Base-by-base conservation (phyloP, 2,797 vertebrate genomes). In the Allobates femoralis region DNA sequence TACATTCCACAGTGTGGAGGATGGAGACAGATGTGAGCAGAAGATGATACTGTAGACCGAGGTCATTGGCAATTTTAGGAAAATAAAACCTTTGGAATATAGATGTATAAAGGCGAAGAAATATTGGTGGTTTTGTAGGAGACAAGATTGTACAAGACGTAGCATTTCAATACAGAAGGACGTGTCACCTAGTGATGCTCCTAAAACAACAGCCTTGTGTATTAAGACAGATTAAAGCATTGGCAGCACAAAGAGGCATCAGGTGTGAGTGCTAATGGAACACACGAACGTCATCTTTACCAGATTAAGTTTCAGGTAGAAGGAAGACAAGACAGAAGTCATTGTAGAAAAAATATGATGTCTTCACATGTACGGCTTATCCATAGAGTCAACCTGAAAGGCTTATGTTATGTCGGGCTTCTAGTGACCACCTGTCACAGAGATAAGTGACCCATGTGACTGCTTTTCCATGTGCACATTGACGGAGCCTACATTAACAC, bases 221-320 rank as follows among this genome's bases (percentile, higher is more conserved):
- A 60, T 79, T 60, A 37, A 1, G 55, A 62, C 23, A 60, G 77
- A 79, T 62, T 26, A 41, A 41, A 37, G 77, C 15, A 2, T 62
- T 79, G 12, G 41, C 69, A 26, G 23, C 4, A 74, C 69, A 26
- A 74, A 74, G 69, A 50, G 41, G 69, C 37, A 46, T 74, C 69
- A 74, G 69, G 34, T 74, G 37, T 74, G 69, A 74, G 23, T 2
- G 69, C n/a, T 74, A 74, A 46, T 74, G 41, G 37, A 74, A 46
- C 14, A 14, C 46, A 14, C n/a, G 23, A 50, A 50, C 37, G n/a
- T 1, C 11, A 6, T n/a, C 67, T 71, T 12, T 46, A n/a, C 14
- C 23, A 74, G 23, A 74, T 74, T 74, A 46, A 5, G 46, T 74
- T 74, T 74, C 69, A 74, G 4, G 41, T 16, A 26, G 69, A 74